Evolutionary conservation across 1,140 invertebrate species (phyloP).

Genomic region (Zaprionus inermis): DNA sequence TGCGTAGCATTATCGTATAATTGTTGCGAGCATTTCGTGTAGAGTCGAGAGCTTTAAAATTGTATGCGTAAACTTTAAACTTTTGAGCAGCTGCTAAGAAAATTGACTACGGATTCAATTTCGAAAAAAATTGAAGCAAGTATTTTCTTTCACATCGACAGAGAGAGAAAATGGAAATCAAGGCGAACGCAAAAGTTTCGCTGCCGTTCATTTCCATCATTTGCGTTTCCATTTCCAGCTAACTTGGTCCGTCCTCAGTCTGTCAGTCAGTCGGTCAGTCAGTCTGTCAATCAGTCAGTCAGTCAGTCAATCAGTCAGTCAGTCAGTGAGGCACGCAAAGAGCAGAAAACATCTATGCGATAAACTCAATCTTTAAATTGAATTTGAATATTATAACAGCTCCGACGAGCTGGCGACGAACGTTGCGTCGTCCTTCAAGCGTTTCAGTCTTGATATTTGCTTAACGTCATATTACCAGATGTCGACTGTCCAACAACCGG

Average conservation of each 20-base stretch:
- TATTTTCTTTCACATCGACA: background rate
- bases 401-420: background rate
- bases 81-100: background rate
- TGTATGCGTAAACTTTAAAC: background rate
- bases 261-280: constrained; percentile 24
- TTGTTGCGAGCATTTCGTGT: background rate
- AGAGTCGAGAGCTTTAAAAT: background rate
- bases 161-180: constrained; percentile 41
- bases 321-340: constrained; percentile 54
- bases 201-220: background rate
- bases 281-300: constrained; percentile 8
- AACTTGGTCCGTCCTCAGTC: constrained; percentile 3
- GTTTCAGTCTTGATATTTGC: constrained; percentile 70
- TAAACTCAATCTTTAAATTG: constrained; percentile 81
- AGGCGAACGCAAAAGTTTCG: constrained; percentile 30
- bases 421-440: constrained; percentile 32
- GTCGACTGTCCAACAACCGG: constrained; percentile 39
- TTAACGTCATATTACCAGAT: constrained; percentile 77
- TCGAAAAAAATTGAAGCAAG: background rate
- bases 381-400: constrained; percentile 75
- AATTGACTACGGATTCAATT: background rate
- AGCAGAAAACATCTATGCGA: constrained; percentile 72
- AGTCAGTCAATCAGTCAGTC: too few relatives aligned
- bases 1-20: background rate
- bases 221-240: constrained; percentile 28